Base-by-base conservation (phyloP, 1,140 invertebrate genomes). In the Eciton burchellii region DNA sequence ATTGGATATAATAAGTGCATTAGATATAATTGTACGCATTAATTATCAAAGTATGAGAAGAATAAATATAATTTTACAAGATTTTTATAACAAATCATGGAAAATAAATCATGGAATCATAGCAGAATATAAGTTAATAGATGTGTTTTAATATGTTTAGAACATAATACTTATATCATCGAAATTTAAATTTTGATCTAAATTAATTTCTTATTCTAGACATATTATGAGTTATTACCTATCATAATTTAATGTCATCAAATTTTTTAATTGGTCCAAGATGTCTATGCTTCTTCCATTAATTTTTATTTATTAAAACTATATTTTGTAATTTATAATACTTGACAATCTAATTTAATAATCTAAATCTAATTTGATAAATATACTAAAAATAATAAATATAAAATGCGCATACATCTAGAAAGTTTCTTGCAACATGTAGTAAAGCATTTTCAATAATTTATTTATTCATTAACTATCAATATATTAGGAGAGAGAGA, bases 191-290 rank as follows among this genome's bases (percentile, higher is more conserved):
- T 9, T 82, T 83, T 45, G 70, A 84, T 88, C 66, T 65, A 62
- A 35, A 52, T 82, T 49, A 77, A 84, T 84, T 74, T 82, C 76
- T 8, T 76, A 66, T 41, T 84, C 12, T 66, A n/a, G 74, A 49
- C n/a, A n/a, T 54, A 54, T 54, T 63, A 45, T 11, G 56, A 45
- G 59, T 56, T 43, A 84, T 19, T 29, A 65, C 72, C 81, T 72
- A 71, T 57, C 47, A 26, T 57, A 62, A 81, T 76, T 81, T 76
- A 71, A n/a, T 56, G 72, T 77, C 59, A 62, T 62, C 52, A 73
- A 83, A 84, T n/a, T 85, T 85, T 84, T 85, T 84, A 84, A 82
- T 90, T 90, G 89, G 88, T 90, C 90, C 88, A 84, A 84, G 77
- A 52, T 57, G 41, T 81, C 81, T 35, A 29, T 65, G n/a, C 59